phyloP scores from a whole-genome alignment of 2,797 vertebrate genomes.

The Phyllotis vaccarum region DNA sequence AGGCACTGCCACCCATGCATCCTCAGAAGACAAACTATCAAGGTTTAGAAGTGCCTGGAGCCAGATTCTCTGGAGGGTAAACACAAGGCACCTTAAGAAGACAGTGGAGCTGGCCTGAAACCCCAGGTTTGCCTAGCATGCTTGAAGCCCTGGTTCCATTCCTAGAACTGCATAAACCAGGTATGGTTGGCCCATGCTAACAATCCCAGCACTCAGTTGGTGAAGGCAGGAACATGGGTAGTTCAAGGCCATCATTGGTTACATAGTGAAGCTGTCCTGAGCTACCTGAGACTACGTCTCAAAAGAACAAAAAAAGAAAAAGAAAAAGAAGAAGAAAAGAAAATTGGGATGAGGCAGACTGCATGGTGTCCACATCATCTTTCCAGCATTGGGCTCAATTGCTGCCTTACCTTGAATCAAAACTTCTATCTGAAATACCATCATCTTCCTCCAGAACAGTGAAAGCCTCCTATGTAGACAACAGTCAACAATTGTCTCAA shows the following conservation, averaged over 20 bases:
- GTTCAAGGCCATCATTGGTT: background rate
- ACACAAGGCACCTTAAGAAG: too few relatives aligned
- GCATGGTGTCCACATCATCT: rapidly evolving
- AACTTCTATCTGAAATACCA: background rate
- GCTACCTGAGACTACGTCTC: background rate
- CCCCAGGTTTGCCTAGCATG: background rate
- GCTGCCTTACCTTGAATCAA: background rate
- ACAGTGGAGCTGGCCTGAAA: background rate
- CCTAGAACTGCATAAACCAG: background rate
- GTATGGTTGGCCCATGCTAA: background rate
- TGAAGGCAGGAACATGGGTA: too few relatives aligned
- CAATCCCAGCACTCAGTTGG: background rate
- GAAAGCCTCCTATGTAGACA: background rate
- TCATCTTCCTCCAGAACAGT: background rate
- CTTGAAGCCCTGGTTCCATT: background rate
- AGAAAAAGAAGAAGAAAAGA: too few relatives aligned
- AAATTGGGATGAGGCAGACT: background rate
- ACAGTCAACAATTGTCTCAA: background rate
- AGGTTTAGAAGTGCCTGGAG: background rate
- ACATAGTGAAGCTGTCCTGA: background rate
- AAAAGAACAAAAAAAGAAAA: background rate
- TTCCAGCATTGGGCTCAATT: too few relatives aligned
- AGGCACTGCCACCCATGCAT: rapidly evolving
- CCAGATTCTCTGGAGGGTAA: background rate
- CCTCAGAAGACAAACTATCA: too few relatives aligned